phyloP scores from a whole-genome alignment of 2,888 invertebrate species.

The Parnassius glacialis region DNA sequence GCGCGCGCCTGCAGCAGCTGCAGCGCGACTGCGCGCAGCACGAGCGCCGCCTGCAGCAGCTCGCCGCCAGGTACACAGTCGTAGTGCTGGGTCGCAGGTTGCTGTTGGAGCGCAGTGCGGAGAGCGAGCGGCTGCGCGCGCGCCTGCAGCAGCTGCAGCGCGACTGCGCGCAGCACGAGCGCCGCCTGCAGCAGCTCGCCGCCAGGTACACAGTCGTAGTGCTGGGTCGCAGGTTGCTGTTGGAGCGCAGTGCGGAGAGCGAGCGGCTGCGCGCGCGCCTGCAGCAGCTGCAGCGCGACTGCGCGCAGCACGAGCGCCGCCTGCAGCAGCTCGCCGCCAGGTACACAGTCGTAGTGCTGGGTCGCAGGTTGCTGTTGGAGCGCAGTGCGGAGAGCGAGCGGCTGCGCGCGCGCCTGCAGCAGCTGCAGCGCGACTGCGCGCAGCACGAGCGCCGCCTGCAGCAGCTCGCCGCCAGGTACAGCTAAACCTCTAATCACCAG shows the following conservation, averaged over 20 bases:
- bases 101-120: constrained; percentile 62
- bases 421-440: constrained; percentile 84
- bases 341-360: constrained; percentile 44
- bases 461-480: constrained; percentile 81
- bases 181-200: constrained; percentile 83
- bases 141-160: constrained; percentile 78
- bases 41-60: constrained; percentile 86
- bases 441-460: constrained; percentile 86
- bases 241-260: constrained; percentile 64
- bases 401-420: constrained; percentile 72
- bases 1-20: constrained; percentile 75
- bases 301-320: constrained; percentile 86
- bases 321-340: constrained; percentile 82
- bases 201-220: constrained; percentile 67
- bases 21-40: constrained; percentile 84
- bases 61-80: constrained; percentile 77
- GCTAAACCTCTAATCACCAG: background rate
- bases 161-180: constrained; percentile 86
- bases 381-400: constrained; percentile 57
- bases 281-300: constrained; percentile 81
- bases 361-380: constrained; percentile 68
- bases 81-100: constrained; percentile 45
- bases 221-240: constrained; percentile 58
- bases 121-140: constrained; percentile 65
- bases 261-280: constrained; percentile 71